Evolutionary conservation across 2,113 vertebrate genomes (phyloP).

Genomic region (Rhabdomys dilectus): DNA sequence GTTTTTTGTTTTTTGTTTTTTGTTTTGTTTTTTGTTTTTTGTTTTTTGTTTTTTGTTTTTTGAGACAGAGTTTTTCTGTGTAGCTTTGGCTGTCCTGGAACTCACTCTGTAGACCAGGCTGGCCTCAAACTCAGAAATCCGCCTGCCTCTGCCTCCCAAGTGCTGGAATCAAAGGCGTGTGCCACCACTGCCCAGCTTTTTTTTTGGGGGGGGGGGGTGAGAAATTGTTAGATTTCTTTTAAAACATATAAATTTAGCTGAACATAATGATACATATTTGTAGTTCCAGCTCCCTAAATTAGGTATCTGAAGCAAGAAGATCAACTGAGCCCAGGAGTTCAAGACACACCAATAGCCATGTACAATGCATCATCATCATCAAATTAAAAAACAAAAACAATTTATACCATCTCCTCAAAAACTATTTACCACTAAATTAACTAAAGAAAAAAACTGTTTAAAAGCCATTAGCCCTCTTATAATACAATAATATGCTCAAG

Average conservation of each 20-base stretch:
- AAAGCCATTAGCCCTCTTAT: neutral
- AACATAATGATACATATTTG: neutral
- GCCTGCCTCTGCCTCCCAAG: too few species aligned
- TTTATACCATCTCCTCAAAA: conserved; percentile 33
- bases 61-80: too few species aligned
- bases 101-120: too few species aligned
- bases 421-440: neutral
- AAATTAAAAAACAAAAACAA: neutral
- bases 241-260: neutral
- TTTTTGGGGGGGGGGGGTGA: too few species aligned
- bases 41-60: too few species aligned
- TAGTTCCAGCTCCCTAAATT: neutral
- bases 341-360: neutral
- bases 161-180: too few species aligned
- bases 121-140: too few species aligned
- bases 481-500: neutral
- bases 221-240: neutral
- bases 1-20: too few species aligned
- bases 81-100: too few species aligned
- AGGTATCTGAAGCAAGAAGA: neutral
- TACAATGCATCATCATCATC: neutral
- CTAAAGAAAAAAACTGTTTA: neutral
- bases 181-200: too few species aligned
- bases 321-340: neutral
- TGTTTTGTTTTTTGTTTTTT: too few species aligned